Percentiles rank a stretch among this genome's conserved stretches.
Evolutionary conservation across 2,797 vertebrate genomes (phyloP).

Genomic region (Podarcis siculus): DNA sequence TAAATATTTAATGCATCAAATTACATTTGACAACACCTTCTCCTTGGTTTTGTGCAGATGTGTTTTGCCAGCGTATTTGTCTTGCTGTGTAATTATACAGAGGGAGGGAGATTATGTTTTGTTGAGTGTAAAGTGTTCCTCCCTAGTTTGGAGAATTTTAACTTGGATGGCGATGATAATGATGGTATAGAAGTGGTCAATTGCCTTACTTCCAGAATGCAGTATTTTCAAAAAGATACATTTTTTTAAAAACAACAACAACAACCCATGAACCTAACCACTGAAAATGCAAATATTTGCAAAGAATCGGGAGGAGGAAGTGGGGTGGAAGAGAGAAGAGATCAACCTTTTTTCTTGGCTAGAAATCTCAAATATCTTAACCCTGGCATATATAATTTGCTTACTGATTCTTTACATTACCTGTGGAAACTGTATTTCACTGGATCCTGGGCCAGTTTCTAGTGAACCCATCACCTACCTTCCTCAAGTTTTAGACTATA

Average conservation of each 20-base stretch:
- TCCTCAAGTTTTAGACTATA: too few relatives aligned
- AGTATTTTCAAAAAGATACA: accelerated
- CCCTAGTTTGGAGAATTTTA: not conserved
- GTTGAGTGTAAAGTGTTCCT: not conserved
- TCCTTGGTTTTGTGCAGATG: slow-evolving; percentile 26
- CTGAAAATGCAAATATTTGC: too few relatives aligned
- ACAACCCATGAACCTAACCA: not conserved
- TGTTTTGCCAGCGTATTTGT: slow-evolving; percentile 42
- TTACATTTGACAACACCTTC: slow-evolving; percentile 39
- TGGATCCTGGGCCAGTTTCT: not conserved
- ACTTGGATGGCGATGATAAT: not conserved
- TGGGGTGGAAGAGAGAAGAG: not conserved
- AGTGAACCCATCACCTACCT: too few relatives aligned
- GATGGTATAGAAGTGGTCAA: not conserved
- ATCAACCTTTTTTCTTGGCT: not conserved
- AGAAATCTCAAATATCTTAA: not conserved
- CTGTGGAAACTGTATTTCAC: not conserved
- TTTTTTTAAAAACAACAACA: not conserved
- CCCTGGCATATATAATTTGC: not conserved
- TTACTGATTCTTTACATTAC: not conserved
- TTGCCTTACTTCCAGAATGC: not conserved
- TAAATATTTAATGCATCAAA: slow-evolving; percentile 53
- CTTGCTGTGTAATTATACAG: slow-evolving; percentile 24
- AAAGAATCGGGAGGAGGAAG: not conserved
- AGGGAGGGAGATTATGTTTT: not conserved